Base-by-base conservation (phyloP, 2,797 vertebrate genomes). In the Poecilia velifera region DNA sequence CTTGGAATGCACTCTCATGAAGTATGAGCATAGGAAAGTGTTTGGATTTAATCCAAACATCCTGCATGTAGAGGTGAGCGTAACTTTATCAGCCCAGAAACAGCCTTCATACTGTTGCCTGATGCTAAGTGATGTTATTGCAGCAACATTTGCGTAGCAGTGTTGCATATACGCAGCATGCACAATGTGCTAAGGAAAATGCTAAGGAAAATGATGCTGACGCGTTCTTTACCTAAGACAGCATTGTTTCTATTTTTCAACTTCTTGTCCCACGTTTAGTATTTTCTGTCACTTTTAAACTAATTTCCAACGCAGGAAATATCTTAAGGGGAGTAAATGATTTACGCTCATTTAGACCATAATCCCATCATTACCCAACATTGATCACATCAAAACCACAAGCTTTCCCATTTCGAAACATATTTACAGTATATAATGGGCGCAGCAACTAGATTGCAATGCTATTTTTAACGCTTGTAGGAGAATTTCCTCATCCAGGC, bases 381-480 rank as follows among this genome's bases (percentile, higher is more conserved):
- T 22, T 39, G 34, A 66, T 66, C 62, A 39, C 18, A 39, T 66
- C 34, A 66, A 66, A 66, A 39, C 62, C 62, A 12, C 34, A 66
- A 4, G 62, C 18, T 66, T 22, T 66, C 39, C 18, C 34, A 66
- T 66, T 36, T 39, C 0, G 18, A 39, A 66, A 39, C 62, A 66
- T 62, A 62, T 66, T 66, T 66, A 22, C 62, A 66, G 18, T 20
- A 39, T 39, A 66, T 39, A 66, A 39, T 12, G 20, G 16, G 7
- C 39, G 20, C 18, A 66, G 51, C 25, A 43, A 28, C 57, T 81
- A 88, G 85, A 90, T 83, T 86, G 78, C 47, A 84, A 77, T 76
- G 57, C 81, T 78, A 79, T 86, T 89, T 87, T 85, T 80, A 75
- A 84, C 76, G 45, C 73, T n/a, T 72, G 34, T 39, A 77, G 53